Evolutionary conservation across 2,113 vertebrate species (phyloP), one percentile per base, ranked within the genome.

Genomic region (Scomber colias): DNA sequence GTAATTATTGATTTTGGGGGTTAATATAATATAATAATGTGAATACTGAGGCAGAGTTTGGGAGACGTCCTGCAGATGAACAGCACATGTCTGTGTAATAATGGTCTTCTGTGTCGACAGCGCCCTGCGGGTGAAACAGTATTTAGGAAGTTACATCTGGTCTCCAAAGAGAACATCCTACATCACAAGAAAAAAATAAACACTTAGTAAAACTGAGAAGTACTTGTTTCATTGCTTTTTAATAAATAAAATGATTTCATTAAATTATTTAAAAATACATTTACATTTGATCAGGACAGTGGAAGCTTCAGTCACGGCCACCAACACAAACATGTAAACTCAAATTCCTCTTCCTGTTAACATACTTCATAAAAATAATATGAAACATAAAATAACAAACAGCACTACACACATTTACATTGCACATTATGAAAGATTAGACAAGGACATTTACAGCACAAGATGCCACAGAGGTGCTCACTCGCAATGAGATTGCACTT

Each of bases 201-300:
- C 35, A 40, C 35, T 10, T 40, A 9, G 35, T 10, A 40, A 40
- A 40, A 40, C 35, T 7, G 35, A 40, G 35, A 40, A 40, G 9
- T 9, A 2, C 6, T 9, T 40, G 7, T 40, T 40, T 9, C 35
- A 8, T 40, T 54, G 1, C 19, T 17, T 54, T 89, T 87, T 82
- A 86, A 89, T 86, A 90, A 90, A 87, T 84, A 84, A 66, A 80
- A 63, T 4, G 78, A 19, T 56, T 30, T 3, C 35, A 59, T 24
- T 69, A 56, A 50, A 27, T 27, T 27, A 27, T 27, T 71, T 30
- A 30, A 77, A 75, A 84, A 84, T 27, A 69, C 48, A 74, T 40
- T 9, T n/a, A 64, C 50, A 77, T 14, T 69, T 35, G 54, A 54
- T 59, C 24, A 27, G 24, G 24, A 27, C 24, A 27, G 21, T 10